These are phyloP conservation scores for Daboia siamensis DNA, from an alignment of 2,113 vertebrate species.

Conservation along the genomic window DNA sequence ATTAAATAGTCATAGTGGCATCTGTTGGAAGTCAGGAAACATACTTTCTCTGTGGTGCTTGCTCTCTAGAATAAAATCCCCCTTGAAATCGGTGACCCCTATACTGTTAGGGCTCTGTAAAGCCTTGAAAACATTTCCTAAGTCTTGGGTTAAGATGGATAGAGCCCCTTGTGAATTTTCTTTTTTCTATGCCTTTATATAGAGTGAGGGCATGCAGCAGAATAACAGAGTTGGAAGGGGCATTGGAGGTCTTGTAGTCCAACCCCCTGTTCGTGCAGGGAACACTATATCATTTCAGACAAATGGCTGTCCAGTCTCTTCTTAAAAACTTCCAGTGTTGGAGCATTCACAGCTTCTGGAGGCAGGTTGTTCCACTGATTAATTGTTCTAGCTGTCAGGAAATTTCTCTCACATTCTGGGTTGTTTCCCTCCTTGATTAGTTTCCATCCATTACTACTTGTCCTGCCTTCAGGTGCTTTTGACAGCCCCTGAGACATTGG, in stretches of 20 bases:
- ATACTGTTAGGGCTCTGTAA: neutral
- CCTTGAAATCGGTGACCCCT: neutral
- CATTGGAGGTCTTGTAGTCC: neutral
- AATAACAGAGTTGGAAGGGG: neutral
- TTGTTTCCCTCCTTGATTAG: neutral
- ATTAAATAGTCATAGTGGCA: neutral
- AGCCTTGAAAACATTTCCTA: neutral
- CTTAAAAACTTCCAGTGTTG: neutral
- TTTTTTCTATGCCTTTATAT: neutral
- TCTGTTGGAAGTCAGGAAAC: neutral
- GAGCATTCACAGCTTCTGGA: neutral
- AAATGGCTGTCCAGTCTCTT: neutral
- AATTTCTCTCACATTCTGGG: neutral
- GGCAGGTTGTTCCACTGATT: neutral
- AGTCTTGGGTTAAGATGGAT: neutral
- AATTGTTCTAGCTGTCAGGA: neutral
- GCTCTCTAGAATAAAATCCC: neutral
- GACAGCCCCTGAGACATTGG: neutral
- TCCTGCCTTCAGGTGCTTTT: neutral
- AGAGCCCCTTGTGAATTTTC: neutral
- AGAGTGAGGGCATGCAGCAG: neutral
- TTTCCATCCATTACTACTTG: neutral
- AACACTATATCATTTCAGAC: neutral
- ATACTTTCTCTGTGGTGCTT: neutral
- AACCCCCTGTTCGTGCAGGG: neutral